phyloP scores from a whole-genome alignment of 2,797 vertebrate species.

The Mionectes olivaceus region DNA sequence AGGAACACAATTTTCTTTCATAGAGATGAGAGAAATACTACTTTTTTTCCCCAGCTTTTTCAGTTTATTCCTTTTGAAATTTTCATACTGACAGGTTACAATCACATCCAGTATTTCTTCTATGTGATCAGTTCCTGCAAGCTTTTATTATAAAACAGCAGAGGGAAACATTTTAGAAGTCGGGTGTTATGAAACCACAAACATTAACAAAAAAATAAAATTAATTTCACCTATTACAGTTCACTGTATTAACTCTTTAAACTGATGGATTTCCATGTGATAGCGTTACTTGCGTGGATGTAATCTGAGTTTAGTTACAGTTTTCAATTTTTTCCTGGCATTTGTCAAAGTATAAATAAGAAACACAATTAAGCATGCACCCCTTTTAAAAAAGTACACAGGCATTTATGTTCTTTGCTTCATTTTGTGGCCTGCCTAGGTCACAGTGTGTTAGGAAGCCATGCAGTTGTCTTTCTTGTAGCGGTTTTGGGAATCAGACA shows the following conservation, averaged over 20 bases:
- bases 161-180: neutral
- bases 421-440: neutral
- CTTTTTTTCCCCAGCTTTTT: neutral
- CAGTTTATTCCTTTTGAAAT: neutral
- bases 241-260: neutral
- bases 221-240: neutral
- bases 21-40: neutral
- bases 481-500: neutral
- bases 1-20: neutral
- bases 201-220: neutral
- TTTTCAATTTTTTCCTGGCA: neutral
- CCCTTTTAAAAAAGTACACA: neutral
- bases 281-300: neutral
- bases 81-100: neutral
- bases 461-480: neutral
- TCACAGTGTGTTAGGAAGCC: neutral
- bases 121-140: neutral
- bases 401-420: neutral
- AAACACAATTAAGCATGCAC: neutral
- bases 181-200: neutral
- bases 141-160: neutral
- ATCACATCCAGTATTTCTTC: neutral
- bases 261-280: neutral
- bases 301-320: neutral
- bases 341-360: neutral